phyloP scores from a whole-genome alignment of 2,888 invertebrate species.

The Drosophila borealis region DNA sequence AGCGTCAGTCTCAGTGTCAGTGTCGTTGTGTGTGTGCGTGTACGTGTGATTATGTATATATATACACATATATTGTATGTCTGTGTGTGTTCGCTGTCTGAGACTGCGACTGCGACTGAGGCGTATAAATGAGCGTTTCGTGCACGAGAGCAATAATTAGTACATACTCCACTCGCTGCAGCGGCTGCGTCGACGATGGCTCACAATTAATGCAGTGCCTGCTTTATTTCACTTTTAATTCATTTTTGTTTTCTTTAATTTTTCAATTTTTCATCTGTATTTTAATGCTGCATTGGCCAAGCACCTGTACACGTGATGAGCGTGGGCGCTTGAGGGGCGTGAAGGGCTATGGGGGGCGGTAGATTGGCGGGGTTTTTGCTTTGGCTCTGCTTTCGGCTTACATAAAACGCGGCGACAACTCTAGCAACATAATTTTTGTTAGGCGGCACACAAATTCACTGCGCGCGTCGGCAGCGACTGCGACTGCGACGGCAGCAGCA shows the following conservation, averaged over 20 bases:
- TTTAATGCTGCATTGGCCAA: slow-evolving; percentile 31
- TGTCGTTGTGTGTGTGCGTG: slow-evolving; percentile 29
- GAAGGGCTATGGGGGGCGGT: background rate
- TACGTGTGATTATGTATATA: background rate
- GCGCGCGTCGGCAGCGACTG: slow-evolving; percentile 50
- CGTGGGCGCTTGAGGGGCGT: slow-evolving; percentile 9
- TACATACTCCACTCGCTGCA: slow-evolving; percentile 64
- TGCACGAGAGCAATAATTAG: slow-evolving; percentile 71
- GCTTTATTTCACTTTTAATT: slow-evolving; percentile 16
- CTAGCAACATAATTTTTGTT: slow-evolving; percentile 63
- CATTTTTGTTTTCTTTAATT: slow-evolving; percentile 21
- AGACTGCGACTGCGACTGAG: slow-evolving; percentile 51
- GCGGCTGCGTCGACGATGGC: slow-evolving; percentile 45
- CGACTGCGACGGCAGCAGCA: slow-evolving; percentile 62
- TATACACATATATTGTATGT: slow-evolving; percentile 9
- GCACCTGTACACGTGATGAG: slow-evolving; percentile 51
- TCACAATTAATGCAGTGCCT: slow-evolving; percentile 43
- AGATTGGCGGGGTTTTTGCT: background rate
- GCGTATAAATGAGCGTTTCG: slow-evolving; percentile 70
- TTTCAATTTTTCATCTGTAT: slow-evolving; percentile 6
- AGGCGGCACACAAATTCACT: slow-evolving; percentile 65
- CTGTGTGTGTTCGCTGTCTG: slow-evolving; percentile 26
- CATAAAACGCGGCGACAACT: slow-evolving; percentile 63
- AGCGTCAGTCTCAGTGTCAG: slow-evolving; percentile 56
- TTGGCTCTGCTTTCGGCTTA: slow-evolving; percentile 39